phyloP scores from a whole-genome alignment of 1,140 invertebrate species.

The Euschistus heros region DNA sequence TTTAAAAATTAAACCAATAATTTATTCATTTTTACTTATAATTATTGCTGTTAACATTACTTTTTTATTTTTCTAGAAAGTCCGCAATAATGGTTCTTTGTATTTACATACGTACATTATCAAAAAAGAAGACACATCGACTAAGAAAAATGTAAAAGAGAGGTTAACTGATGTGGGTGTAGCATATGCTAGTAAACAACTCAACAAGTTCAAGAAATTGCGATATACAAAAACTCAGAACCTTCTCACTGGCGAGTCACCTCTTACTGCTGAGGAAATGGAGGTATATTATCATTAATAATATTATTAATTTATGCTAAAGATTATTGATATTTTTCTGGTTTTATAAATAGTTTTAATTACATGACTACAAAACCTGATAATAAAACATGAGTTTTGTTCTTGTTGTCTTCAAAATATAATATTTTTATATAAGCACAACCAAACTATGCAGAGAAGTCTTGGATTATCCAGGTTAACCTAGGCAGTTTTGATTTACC shows the following conservation, averaged over 20 bases:
- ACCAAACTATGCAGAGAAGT: no score
- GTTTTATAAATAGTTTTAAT: no score
- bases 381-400: no score
- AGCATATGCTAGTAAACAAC: conserved; percentile 62
- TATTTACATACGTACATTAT: conserved; percentile 87
- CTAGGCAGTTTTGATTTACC: no score
- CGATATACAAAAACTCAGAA: conserved; percentile 84
- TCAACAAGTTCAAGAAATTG: conserved; percentile 90
- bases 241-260: conserved; percentile 84
- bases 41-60: no score
- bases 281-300: conserved; percentile 32
- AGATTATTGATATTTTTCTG: neutral
- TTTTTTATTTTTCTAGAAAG: conserved; percentile 36
- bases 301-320: neutral
- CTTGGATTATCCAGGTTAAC: no score
- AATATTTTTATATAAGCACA: no score
- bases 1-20: no score
- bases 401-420: no score
- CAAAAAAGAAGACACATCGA: conserved; percentile 59
- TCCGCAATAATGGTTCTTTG: conserved; percentile 89
- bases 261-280: conserved; percentile 59
- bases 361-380: no score
- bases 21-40: no score
- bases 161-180: conserved; percentile 55
- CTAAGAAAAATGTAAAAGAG: conserved; percentile 53